Base-by-base conservation (phyloP, 2,888 invertebrate species). In the Zootermopsis nevadensis region DNA sequence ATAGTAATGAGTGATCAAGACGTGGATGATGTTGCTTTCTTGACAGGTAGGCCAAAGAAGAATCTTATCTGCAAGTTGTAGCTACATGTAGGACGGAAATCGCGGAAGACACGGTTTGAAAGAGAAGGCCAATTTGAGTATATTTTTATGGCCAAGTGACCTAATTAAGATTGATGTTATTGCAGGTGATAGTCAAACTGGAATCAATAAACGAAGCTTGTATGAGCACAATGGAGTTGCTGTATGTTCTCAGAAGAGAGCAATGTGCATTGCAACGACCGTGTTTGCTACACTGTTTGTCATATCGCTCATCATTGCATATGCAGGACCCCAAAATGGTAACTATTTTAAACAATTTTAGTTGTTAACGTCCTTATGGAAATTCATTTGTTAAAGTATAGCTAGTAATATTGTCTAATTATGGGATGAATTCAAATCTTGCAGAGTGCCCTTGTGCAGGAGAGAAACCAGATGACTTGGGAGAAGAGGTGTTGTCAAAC, bases 21-120 rank as follows among this genome's bases (percentile, higher is more conserved):
- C 91, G 93, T 97, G 89, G 97, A 97, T 89, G 97, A 97, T 92
- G 96, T 97, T 88, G 97, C 97, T 85, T 97, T 97, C 91, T 92
- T 97, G 90, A 97, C 97, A 91, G 97, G 96, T 95, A 87, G 90
- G 22, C 55, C 8, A 33, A 33, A 79, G 22, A 79, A 3, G 79
- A 79, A 53, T 60, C 15, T 24, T 79, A 48, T 27, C 33, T 60
- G 3, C n/a, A 48, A 60, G 27, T 24, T 79, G n/a, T n/a, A n/a
- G n/a, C 27, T 12, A 53, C 60, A 12, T 3, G 60, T 55, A 60
- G n/a, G n/a, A 12, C 27, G 27, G 60, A 60, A 27, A 27, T 60
- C 27, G 60, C 27, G 60, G 33, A 8, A 31, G 31, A 30, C 27
- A 27, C 19, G 19, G 19, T 48, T 48, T 48, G 12, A 48, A 48